Evolutionary conservation across 2,797 vertebrate species (phyloP).

Genomic region (Syngnathus rostellatus): DNA sequence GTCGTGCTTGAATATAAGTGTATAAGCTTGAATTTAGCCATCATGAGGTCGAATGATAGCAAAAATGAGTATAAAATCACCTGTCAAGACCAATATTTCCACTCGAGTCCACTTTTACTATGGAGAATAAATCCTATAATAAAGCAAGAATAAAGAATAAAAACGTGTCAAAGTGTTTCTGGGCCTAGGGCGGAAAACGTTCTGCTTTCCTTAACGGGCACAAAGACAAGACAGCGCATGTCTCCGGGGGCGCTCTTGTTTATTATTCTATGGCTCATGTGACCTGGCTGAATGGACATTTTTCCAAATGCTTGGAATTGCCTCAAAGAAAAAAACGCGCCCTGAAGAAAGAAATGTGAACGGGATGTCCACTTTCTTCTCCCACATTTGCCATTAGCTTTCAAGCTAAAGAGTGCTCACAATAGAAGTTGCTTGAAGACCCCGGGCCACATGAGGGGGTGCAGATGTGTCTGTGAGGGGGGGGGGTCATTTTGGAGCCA

Average conservation of each 20-base stretch:
- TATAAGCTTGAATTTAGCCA: not conserved
- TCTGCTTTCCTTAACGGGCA: slow-evolving; percentile 86
- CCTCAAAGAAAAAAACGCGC: slow-evolving; percentile 85
- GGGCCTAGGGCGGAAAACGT: slow-evolving; percentile 74
- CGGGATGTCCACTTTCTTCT: slow-evolving; percentile 80
- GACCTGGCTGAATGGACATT: slow-evolving; percentile 96
- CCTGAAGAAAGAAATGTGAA: slow-evolving; percentile 77
- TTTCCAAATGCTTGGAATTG: slow-evolving; percentile 99
- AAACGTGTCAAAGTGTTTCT: slow-evolving; percentile 76
- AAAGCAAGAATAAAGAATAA: slow-evolving; percentile 64
- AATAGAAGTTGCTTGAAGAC: slow-evolving; percentile 92
- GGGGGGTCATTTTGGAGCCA: slow-evolving; percentile 87
- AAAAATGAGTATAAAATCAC: slow-evolving; percentile 60
- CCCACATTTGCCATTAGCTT: slow-evolving; percentile 74
- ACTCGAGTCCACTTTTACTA: slow-evolving; percentile 67
- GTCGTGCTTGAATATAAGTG: not conserved
- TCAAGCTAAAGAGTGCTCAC: slow-evolving; percentile 71
- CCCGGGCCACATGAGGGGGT: slow-evolving; percentile 39
- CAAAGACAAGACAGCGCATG: slow-evolving; percentile 85
- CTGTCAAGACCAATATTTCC: slow-evolving; percentile 87
- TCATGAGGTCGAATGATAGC: not conserved
- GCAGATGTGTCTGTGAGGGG: slow-evolving; percentile 73
- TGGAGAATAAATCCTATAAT: slow-evolving; percentile 30
- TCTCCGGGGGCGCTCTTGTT: slow-evolving; percentile 79
- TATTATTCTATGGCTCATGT: slow-evolving; percentile 83